Base-by-base conservation (phyloP, 2,888 invertebrate genomes). In the Embidobia sp. region DNA sequence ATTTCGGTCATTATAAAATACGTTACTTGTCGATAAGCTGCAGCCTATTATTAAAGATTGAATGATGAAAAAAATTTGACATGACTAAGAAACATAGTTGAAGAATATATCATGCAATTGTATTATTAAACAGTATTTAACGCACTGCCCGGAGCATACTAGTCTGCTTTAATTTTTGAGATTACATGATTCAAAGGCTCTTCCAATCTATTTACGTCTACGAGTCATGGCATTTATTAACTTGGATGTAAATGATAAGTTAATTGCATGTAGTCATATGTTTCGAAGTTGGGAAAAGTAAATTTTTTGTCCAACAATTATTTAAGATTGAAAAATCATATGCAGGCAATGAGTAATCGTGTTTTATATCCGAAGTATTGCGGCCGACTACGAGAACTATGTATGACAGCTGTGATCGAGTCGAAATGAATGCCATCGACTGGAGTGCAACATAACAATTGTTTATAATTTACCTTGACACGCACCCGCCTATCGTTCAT, bases 401-500 rank as follows among this genome's bases (percentile, higher is more conserved):
- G n/a, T n/a, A n/a, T n/a, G n/a, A n/a, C n/a, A n/a, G 49, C 37
- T 57, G 40, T 42, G 57, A 44, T 1, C 26, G 27, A 19, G 11
- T 40, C 31, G 15, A 15, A 66, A 22, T 18, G 42, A 55, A 40
- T 11, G 40, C 42, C 49, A 59, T 69, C 59, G 40, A 57, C 48
- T 55, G 57, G 33, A 69, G 29, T 40, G 44, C 42, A 49, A 53
- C 40, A 19, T 46, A 35, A 69, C 33, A 16, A 46, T 70, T 57
- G 16, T 55, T 49, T 40, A 51, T 64, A 19, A 26, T 59, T 48
- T 48, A 73, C 49, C 64, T 48, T 64, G 51, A 64, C 59, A 42
- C 18, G 55, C 57, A 64, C 57, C 64, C 27, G 64, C 42, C 57
- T 49, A 67, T 33, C 44, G 46, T 73, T 72, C 70, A 78, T 69